Conservation (phyloP, 2,888 invertebrate genomes). For the Pristionchus exspectatus region DNA sequence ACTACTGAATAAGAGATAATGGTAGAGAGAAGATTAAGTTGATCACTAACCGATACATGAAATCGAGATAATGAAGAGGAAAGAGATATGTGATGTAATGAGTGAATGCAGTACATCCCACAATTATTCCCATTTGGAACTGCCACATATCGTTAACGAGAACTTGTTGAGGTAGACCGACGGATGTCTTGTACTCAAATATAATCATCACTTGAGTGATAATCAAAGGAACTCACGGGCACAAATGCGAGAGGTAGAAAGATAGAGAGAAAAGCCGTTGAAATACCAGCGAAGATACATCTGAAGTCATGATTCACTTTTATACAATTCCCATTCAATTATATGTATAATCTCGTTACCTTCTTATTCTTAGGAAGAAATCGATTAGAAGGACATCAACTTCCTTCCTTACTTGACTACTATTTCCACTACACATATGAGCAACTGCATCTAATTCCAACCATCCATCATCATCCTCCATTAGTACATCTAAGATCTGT, state of each 20-base stretch:
- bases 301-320: conserved; percentile 57
- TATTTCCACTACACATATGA: conserved; percentile 69
- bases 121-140: conserved; percentile 88
- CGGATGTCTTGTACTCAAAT: conserved; percentile 70
- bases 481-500: conserved; percentile 61
- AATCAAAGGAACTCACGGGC: conserved; percentile 83
- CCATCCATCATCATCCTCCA: conserved; percentile 62
- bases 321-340: background rate
- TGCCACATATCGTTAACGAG: conserved; percentile 74
- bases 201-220: background rate
- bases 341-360: conserved; percentile 78
- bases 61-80: conserved; percentile 88
- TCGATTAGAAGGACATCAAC: conserved; percentile 90
- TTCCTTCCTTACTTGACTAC: conserved; percentile 82
- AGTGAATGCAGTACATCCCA: conserved; percentile 90
- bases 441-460: conserved; percentile 69
- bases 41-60: conserved; percentile 84
- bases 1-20: conserved; percentile 78
- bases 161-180: conserved; percentile 69
- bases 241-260: conserved; percentile 93
- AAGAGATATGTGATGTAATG: conserved; percentile 87
- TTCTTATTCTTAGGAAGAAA: conserved; percentile 92
- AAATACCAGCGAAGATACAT: conserved; percentile 89
- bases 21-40: background rate
- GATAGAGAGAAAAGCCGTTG: conserved; percentile 91